Evolutionary conservation across 2,888 invertebrate genomes (phyloP).

Genomic region (Lysandra bellargus): DNA sequence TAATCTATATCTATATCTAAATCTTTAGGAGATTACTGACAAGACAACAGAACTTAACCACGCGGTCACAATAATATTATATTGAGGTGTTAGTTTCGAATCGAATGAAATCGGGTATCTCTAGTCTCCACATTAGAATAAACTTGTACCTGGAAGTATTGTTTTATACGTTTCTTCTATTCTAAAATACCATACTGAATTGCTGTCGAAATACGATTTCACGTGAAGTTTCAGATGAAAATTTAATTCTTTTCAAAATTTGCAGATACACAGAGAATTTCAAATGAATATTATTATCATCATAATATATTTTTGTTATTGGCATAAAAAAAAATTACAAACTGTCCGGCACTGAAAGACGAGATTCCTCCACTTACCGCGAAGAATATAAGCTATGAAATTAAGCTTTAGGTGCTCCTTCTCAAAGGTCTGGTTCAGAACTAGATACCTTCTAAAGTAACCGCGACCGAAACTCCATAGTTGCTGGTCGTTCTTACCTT

Average conservation of each 20-base stretch:
- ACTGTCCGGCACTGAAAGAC: too few relatives aligned
- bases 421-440: too few relatives aligned
- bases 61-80: neutral
- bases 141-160: constrained; percentile 8
- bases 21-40: neutral
- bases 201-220: neutral
- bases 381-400: too few relatives aligned
- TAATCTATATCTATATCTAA: too few relatives aligned
- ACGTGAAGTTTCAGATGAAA: neutral
- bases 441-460: neutral
- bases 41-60: neutral
- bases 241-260: neutral
- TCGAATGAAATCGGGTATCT: constrained; percentile 11
- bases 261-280: neutral
- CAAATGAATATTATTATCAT: too few relatives aligned
- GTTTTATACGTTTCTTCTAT: neutral
- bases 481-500: too few relatives aligned
- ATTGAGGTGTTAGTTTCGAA: constrained; percentile 13
- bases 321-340: neutral
- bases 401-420: too few relatives aligned
- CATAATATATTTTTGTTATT: too few relatives aligned
- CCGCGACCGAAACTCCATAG: too few relatives aligned
- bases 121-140: constrained; percentile 7
- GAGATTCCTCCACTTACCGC: too few relatives aligned
- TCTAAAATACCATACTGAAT: neutral